phyloP scores from a whole-genome alignment of 2,113 vertebrate species.

The Tretioscincus oriximinensis region DNA sequence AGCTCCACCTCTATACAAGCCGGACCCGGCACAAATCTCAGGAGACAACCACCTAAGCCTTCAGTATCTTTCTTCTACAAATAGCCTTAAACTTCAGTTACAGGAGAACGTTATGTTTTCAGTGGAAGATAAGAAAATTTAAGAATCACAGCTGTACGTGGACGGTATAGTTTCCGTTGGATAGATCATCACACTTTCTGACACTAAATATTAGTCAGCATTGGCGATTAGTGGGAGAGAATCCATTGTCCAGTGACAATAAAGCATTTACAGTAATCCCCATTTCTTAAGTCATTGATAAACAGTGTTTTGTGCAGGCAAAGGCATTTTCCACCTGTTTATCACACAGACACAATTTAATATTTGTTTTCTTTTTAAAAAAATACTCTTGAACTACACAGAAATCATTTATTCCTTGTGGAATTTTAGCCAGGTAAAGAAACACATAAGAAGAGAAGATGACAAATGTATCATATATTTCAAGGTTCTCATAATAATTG shows the following conservation, averaged over 20 bases:
- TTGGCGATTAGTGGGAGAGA: neutral
- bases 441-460: neutral
- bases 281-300: neutral
- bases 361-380: neutral
- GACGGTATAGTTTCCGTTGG: neutral
- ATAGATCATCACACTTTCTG: neutral
- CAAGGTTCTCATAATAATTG: neutral
- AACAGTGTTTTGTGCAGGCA: neutral
- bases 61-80: neutral
- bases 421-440: too few species aligned
- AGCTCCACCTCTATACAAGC: constrained; percentile 2
- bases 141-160: neutral
- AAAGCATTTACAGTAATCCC: neutral
- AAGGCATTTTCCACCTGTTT: neutral
- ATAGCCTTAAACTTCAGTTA: neutral
- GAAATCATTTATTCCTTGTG: accelerated
- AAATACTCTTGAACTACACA: neutral
- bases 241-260: neutral
- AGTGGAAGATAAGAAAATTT: neutral
- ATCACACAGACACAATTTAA: neutral
- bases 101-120: neutral
- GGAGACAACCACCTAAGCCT: neutral
- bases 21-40: neutral
- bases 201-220: neutral
- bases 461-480: neutral